Base-by-base conservation (phyloP, 2,113 vertebrate genomes). In the Apodemus speciosus region DNA sequence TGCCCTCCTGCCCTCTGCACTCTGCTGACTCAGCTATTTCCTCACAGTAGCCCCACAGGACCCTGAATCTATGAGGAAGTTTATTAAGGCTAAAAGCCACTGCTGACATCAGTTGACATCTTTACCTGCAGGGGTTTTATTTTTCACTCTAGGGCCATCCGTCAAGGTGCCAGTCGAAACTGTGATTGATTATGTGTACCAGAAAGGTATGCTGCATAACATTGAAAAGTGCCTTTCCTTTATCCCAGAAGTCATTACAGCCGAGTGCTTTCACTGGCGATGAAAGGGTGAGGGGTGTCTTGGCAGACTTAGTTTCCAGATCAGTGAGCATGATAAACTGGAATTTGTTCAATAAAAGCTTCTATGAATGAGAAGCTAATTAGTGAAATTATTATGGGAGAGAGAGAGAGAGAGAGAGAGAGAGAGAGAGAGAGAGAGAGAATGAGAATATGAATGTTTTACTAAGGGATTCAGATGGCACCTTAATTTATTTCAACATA, bases 191-290 rank as follows among this genome's bases (percentile, higher is more conserved):
- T 80, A 40, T 51, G 38, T 3, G 25, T 40, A 87, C 23, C 3
- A 30, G 66, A 58, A 95, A 86, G 49, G n/a, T 72, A 43, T 21
- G 4, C 49, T 53, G 14, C 21, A 18, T 81, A 38, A 76, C 60
- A 56, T 93, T 81, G 71, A 87, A 88, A 97, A n/a, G 71, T 77
- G 38, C 16, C n/a, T n/a, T 83, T 91, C 43, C 38, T 85, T 88
- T 87, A 35, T 62, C 10, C 23, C 85, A 46, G 40, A 58, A 64
- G 58, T 76, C 38, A 53, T 66, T 23, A 38, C 30, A 21, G 10
- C 38, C 18, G 58, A 46, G 10, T 56, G 43, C 79, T 85, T 87
- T 79, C 56, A 80, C 49, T 66, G 18, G 21, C 72, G 68, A 2
- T 73, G n/a, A 62, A 13, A 40, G 14, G 30, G 30, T 14, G 5